Base-by-base conservation (phyloP, 2,113 vertebrate genomes). In the Parus major region DNA sequence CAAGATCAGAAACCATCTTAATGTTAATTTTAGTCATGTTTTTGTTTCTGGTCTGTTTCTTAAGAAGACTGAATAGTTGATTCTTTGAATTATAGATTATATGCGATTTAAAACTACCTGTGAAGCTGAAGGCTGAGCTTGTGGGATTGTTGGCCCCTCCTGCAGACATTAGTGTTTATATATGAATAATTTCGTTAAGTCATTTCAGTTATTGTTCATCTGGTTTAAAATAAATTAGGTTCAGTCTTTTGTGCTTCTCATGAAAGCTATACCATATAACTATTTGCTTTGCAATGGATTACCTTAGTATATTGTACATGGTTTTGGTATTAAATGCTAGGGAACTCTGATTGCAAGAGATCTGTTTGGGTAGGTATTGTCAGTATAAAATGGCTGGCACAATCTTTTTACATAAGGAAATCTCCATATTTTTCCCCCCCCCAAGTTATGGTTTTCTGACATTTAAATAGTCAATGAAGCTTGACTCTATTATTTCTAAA, bases 61-160 rank as follows among this genome's bases (percentile, higher is more conserved):
- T 73, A 47, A 57, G 23, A 44, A 90, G 36, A 11, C 20, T 75
- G 55, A 84, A 22, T n/a, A 77, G 39, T 36, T 93, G 64, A 76
- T 9, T 21, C 36, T 78, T 49, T 66, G 77, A 63, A 92, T 92
- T 95, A 36, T 46, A 47, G 49, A 82, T 39, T 80, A 57, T 69
- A 84, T 55, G 87, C 72, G 59, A 59, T 86, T 93, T 82, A 72
- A 82, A 94, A 49, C 59, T 92, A 90, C 88, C 81, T 93, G 56
- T 64, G 88, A 96, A 82, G 77, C 73, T 83, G 88, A 75, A 92
- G 94, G 72, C 73, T 94, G 92, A 86, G 78, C 79, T 90, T 92
- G 75, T 80, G 92, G 68, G 50, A 82, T 80, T 93, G 56, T 66
- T 95, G 90, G 82, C 82, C 87, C 90, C 86, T 96, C 84, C 95